Percentiles rank a stretch among this genome's conserved stretches.
These are phyloP conservation scores for Xerus rutilus DNA, from an alignment of 2,797 vertebrate species.

Conservation along the genomic window DNA sequence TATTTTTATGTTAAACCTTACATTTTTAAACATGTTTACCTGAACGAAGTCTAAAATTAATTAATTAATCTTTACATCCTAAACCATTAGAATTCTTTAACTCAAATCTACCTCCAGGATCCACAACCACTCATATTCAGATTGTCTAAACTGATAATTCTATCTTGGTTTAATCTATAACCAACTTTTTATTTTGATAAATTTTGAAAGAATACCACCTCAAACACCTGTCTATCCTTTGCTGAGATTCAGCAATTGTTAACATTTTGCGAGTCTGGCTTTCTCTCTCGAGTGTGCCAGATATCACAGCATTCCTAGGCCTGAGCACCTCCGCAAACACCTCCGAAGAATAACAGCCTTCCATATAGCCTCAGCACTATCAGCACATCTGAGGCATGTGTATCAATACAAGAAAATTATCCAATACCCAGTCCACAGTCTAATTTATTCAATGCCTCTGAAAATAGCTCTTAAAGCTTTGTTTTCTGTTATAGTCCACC, in stretches of 20 bases:
- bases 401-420: not conserved
- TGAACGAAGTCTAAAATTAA: not conserved
- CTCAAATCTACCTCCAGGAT: not conserved
- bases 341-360: not conserved
- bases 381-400: not conserved
- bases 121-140: not conserved
- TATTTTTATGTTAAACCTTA: not conserved
- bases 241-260: not conserved
- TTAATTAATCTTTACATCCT: not conserved
- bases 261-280: not conserved
- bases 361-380: no score
- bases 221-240: not conserved
- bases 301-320: no score
- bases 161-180: not conserved
- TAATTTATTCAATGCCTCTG: not conserved
- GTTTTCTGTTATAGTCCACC: not conserved
- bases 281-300: not conserved
- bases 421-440: not conserved
- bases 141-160: not conserved
- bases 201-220: not conserved
- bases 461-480: not conserved
- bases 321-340: not conserved
- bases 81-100: not conserved
- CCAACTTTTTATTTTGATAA: not conserved
- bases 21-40: not conserved